Conservation (phyloP, 1,140 invertebrate genomes). For the Lamellibrachia luymesi region DNA sequence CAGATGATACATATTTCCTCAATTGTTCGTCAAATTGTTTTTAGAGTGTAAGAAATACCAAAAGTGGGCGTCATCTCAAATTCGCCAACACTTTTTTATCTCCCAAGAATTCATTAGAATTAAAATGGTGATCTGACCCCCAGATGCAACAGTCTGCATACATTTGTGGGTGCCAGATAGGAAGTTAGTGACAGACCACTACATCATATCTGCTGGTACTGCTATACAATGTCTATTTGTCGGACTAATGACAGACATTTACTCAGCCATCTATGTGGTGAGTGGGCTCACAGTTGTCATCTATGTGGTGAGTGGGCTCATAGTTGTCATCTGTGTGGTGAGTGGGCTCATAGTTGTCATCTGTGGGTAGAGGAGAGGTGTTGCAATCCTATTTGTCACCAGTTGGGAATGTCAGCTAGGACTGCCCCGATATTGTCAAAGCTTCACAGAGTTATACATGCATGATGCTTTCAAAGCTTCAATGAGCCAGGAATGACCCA, state of each 20-base stretch:
- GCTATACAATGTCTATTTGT: neutral
- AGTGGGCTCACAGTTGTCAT: neutral
- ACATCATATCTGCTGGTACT: neutral
- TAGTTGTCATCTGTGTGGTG: neutral
- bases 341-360: neutral
- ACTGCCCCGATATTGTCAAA: too few species aligned
- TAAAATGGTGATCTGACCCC: neutral
- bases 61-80: too few species aligned
- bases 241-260: neutral
- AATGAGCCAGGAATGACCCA: too few species aligned
- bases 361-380: neutral
- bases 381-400: neutral
- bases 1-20: too few species aligned
- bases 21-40: too few species aligned
- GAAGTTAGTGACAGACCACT: neutral
- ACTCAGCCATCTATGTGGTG: neutral
- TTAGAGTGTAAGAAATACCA: too few species aligned
- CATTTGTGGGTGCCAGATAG: neutral
- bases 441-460: too few species aligned
- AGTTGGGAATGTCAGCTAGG: too few species aligned
- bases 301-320: neutral
- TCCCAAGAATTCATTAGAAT: too few species aligned
- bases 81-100: too few species aligned
- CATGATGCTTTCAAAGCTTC: too few species aligned
- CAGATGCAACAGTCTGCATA: neutral